Evolutionary conservation across 2,113 vertebrate species (phyloP).

Genomic region (Aegotheles bennettii): DNA sequence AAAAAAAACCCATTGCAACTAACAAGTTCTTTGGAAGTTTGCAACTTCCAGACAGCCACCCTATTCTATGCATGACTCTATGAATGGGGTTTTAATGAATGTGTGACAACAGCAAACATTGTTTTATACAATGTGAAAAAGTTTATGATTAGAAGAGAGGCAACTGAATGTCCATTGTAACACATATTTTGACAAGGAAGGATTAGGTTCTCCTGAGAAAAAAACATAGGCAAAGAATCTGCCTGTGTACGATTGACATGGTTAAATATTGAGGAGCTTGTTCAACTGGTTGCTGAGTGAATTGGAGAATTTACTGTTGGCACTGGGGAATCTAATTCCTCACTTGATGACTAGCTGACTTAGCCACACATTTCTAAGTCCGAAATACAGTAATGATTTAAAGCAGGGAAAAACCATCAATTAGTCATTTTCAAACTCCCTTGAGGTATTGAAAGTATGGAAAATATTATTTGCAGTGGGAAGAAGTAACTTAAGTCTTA

Average conservation of each 20-base stretch:
- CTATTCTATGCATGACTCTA: not conserved
- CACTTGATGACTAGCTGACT: not conserved
- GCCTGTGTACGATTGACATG: not conserved
- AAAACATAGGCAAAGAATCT: constrained; percentile 22
- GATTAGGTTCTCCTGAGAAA: constrained; percentile 41
- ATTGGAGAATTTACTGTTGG: constrained; percentile 11
- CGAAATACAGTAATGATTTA: constrained; percentile 46
- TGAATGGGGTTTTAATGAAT: constrained; percentile 25
- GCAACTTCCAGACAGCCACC: not conserved
- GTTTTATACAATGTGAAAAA: constrained; percentile 7
- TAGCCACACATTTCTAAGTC: constrained; percentile 31
- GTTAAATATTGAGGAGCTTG: constrained; percentile 51
- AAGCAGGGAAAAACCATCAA: constrained; percentile 56
- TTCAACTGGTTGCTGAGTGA: constrained; percentile 15
- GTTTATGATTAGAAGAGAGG: constrained; percentile 54
- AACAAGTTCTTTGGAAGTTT: not conserved
- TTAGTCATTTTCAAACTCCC: constrained; percentile 50
- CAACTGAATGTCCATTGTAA: constrained; percentile 32
- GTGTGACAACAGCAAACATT: not conserved
- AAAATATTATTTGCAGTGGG: constrained; percentile 41
- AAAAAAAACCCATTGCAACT: not conserved
- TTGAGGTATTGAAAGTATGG: constrained; percentile 31
- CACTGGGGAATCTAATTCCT: not conserved
- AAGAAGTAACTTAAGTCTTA: constrained; percentile 30
- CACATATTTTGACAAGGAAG: constrained; percentile 51